phyloP scores from a whole-genome alignment of 2,113 vertebrate species.

The Pollachius pollachius region DNA sequence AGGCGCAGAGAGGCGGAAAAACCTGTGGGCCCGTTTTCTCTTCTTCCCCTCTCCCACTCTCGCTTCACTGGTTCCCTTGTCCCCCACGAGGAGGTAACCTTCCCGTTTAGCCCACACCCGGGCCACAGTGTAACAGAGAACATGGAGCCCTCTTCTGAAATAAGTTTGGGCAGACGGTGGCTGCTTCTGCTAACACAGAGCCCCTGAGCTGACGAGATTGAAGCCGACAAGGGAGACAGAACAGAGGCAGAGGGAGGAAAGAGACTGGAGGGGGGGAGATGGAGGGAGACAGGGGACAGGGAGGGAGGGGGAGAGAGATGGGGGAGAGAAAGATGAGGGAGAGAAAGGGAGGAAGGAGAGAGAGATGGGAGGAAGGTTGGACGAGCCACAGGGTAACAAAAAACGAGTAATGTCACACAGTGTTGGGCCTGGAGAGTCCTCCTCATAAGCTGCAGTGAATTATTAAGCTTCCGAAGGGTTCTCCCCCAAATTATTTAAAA shows the following conservation, averaged over 20 bases:
- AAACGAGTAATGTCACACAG: constrained; percentile 67
- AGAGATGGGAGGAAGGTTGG: too few relatives aligned
- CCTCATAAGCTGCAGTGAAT: constrained; percentile 69
- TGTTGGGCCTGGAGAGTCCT: constrained; percentile 59
- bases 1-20: constrained; percentile 9
- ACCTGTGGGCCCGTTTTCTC: too few relatives aligned
- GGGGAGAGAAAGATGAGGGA: too few relatives aligned
- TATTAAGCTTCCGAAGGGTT: constrained; percentile 70
- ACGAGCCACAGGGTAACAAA: constrained; percentile 51
- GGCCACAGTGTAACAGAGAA: too few relatives aligned
- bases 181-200: constrained; percentile 7
- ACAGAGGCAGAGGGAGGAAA: constrained; percentile 2
- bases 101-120: too few relatives aligned
- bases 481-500: constrained; percentile 75
- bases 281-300: too few relatives aligned
- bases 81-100: too few relatives aligned
- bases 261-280: too few relatives aligned
- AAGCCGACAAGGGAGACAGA: constrained; percentile 60
- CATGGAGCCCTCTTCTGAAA: too few relatives aligned
- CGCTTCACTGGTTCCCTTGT: background rate
- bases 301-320: too few relatives aligned
- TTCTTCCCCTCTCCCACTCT: background rate
- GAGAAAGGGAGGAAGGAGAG: too few relatives aligned
- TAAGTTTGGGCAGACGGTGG: constrained; percentile 31
- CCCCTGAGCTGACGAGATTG: constrained; percentile 62